Evolutionary conservation across 2,888 invertebrate genomes (phyloP).

Genomic region (Ditula angustiorana): DNA sequence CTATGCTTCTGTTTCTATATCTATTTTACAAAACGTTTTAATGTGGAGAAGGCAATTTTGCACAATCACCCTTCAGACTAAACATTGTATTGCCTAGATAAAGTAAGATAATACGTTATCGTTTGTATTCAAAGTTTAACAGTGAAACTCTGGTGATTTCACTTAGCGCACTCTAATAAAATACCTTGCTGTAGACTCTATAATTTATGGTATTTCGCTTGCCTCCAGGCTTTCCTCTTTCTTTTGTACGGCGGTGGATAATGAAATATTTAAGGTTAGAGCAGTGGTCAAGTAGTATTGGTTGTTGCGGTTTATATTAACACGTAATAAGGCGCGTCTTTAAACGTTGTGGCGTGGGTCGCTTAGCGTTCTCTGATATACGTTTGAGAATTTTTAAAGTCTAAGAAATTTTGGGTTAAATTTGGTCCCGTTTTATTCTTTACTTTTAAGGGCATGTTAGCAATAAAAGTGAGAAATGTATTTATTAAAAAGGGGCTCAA

Average conservation of each 20-base stretch:
- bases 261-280: conserved; percentile 35
- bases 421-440: too few species aligned
- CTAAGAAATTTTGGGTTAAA: too few species aligned
- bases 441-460: too few species aligned
- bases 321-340: conserved; percentile 11
- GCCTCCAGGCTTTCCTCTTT: conserved; percentile 43
- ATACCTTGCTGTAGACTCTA: conserved; percentile 50
- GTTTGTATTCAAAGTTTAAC: conserved; percentile 47
- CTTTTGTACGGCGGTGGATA: conserved; percentile 41
- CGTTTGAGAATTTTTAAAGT: too few species aligned
- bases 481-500: too few species aligned
- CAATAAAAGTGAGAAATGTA: too few species aligned
- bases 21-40: background rate
- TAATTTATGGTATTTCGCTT: conserved; percentile 53
- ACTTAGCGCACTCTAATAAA: conserved; percentile 54
- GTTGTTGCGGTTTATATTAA: conserved; percentile 16
- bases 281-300: conserved; percentile 8
- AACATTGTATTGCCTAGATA: conserved; percentile 32
- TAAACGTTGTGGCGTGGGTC: background rate
- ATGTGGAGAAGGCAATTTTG: background rate
- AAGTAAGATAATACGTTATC: conserved; percentile 45
- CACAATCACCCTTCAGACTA: conserved; percentile 17
- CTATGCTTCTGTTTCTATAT: too few species aligned
- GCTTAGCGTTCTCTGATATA: background rate
- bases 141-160: conserved; percentile 51